Evolutionary conservation across 2,797 vertebrate species (phyloP), one percentile per base, ranked within the genome.

Genomic region (Pampus argenteus): DNA sequence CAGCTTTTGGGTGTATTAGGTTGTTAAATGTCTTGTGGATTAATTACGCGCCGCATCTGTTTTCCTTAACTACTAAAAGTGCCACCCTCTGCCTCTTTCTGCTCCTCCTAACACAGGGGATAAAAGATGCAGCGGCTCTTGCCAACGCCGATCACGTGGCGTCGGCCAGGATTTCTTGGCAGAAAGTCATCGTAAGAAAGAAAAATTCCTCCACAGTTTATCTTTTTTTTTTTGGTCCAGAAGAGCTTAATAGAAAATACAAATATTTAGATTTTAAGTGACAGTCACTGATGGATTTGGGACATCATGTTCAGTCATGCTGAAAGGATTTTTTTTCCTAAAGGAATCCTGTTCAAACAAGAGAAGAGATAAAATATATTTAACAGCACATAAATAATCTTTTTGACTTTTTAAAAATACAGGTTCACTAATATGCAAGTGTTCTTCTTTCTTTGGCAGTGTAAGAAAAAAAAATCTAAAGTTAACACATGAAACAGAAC

Each of bases 281-380:
- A 49, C 71, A 57, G 71, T 65, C 72, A 8, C 50, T 54, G 70
- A 13, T 59, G 71, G 57, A 63, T 76, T 61, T 31, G 17, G 58
- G 38, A 61, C 51, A 8, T 66, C 34, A n/a, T 23, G 17, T 76
- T 71, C 26, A 31, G 49, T 52, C 68, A 68, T 42, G 54, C 17
- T 63, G 13, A 76, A 63, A 57, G 44, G 60, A 62, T 70, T 72
- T 25, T 50, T 36, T 20, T 44, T 44, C n/a, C n/a, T 44, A 17
- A 44, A 18, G 40, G 25, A 71, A 51, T 67, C 82, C 90, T 89
- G 88, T 71, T 49, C 64, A 82, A 83, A 83, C 29, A 84, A 74
- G 38, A 79, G 70, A 52, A 60, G 31, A 79, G 10, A 76, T 20
- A 49, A 74, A 71, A 3, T 51, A 55, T 23, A 67, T 67, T 55